Percentiles rank a stretch among this genome's conserved stretches.
These are phyloP conservation scores for Neolamprologus variostigma DNA, from an alignment of 2,113 vertebrate genomes.

Conservation along the genomic window DNA sequence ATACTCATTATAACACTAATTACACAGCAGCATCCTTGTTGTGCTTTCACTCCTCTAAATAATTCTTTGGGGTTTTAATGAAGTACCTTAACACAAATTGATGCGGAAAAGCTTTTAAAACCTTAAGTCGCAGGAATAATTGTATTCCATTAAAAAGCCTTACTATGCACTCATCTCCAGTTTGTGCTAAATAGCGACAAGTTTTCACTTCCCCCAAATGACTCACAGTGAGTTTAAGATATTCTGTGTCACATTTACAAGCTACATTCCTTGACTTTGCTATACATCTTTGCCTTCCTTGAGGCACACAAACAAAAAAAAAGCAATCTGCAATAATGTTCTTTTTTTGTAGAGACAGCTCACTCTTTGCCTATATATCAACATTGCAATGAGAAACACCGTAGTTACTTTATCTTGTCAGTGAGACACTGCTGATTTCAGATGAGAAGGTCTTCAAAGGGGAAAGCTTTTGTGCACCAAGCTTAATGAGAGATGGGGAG, in stretches of 20 bases:
- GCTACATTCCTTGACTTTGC: not conserved
- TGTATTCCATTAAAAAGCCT: conserved; percentile 3
- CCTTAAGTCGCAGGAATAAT: not conserved
- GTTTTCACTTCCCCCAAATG: not conserved
- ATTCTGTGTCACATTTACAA: not conserved
- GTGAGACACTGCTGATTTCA: conserved; percentile 39
- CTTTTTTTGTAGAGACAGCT: not conserved
- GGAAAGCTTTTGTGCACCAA: conserved; percentile 15
- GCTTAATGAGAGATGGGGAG: conserved; percentile 48
- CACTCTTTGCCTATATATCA: not conserved
- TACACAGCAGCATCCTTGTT: conserved; percentile 8
- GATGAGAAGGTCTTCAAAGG: conserved; percentile 58
- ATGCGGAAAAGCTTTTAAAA: not conserved
- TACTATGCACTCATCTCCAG: not conserved
- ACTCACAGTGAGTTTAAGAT: not conserved
- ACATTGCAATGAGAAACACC: not conserved
- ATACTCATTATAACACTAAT: not conserved
- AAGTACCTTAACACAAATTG: conserved; percentile 1
- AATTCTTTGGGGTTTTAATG: conserved; percentile 6
- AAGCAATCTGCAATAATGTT: not conserved
- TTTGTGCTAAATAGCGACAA: not conserved
- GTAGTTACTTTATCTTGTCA: conserved; percentile 18
- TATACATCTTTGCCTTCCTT: not conserved
- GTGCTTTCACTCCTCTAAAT: not conserved
- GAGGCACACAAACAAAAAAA: not conserved